Base-by-base conservation (phyloP, 2,888 invertebrate species). In the Phortica magna region DNA sequence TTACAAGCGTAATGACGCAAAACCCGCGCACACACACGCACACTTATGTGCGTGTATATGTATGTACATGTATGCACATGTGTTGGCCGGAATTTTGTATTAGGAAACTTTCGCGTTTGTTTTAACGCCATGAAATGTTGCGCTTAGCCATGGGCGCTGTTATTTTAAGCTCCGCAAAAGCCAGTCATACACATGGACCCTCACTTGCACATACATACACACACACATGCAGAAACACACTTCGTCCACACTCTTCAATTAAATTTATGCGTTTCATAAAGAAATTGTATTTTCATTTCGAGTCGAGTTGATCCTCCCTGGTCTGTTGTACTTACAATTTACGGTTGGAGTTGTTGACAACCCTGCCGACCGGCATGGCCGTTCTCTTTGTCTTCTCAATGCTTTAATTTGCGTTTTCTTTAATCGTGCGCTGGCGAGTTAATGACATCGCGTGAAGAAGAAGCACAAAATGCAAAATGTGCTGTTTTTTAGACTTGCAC, bases 211-310 rank as follows among this genome's bases (percentile, higher is more conserved):
- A 53, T 43, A 10, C 42, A 22, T 6, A 31, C 31, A 39, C 70
- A 75, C 19, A 65, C 12, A 73, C 31, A 59, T 10, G 72, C 2
- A 65, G 31, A 75, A 31, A 42, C 55, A 64, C 76, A 57, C 10
- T 7, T 19, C 6, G 61, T 48, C 64, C 14, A 59, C 59, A 71
- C 7, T 19, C 14, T 64, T 53, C 43, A 64, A 64, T 72, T 53
- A 67, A 67, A 75, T 77, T 77, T 73, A 75, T 72, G 72, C 74
- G 43, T 22, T 68, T 70, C 61, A 75, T 61, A 72, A 75, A 31
- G 67, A 65, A 57, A 57, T 75, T 75, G n/a, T 59, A 73, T 75
- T 73, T 53, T 64, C 14, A 53, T 73, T 68, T 19, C 19, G 12
- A 17, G 19, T 59, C 17, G 5, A 31, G 31, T 31, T 31, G 31